Evolutionary conservation across 1,140 invertebrate species (phyloP).

Genomic region (Euura lappo): DNA sequence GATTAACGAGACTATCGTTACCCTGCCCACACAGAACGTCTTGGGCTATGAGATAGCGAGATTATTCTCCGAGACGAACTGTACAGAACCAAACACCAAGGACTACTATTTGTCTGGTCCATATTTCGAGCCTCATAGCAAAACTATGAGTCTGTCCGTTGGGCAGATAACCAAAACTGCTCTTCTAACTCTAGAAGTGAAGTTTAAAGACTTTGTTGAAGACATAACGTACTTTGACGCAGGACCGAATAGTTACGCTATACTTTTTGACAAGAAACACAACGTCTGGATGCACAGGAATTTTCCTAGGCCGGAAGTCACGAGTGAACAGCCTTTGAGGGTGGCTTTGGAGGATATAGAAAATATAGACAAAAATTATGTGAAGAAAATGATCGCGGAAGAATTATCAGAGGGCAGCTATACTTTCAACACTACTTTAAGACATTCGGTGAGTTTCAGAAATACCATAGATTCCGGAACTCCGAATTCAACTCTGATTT

Average conservation of each 20-base stretch:
- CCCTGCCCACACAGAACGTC: conserved; percentile 52
- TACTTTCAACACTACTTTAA: conserved; percentile 37
- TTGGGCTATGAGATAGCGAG: conserved; percentile 54
- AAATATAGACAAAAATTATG: conserved; percentile 42
- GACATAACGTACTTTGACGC: conserved; percentile 56
- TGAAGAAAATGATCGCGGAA: conserved; percentile 41
- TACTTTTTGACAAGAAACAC: conserved; percentile 53
- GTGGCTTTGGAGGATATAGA: conserved; percentile 54
- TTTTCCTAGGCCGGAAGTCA: conserved; percentile 52
- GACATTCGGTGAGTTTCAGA: conserved; percentile 32
- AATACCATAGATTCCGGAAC: neutral
- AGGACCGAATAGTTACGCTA: conserved; percentile 40
- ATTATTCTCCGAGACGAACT: conserved; percentile 51
- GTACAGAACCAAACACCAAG: conserved; percentile 44
- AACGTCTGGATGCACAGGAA: conserved; percentile 56
- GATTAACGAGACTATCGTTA: conserved; percentile 44
- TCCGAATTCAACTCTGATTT: neutral
- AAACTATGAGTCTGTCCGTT: conserved; percentile 50
- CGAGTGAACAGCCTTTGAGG: conserved; percentile 51
- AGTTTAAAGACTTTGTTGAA: conserved; percentile 51
- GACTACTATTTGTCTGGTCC: conserved; percentile 54
- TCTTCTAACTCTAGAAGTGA: conserved; percentile 50
- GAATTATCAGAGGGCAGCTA: conserved; percentile 40
- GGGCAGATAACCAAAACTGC: conserved; percentile 48
- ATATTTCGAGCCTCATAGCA: conserved; percentile 56